Evolutionary conservation across 2,113 vertebrate species (phyloP).

Genomic region (Tenebrosternarchus preto): DNA sequence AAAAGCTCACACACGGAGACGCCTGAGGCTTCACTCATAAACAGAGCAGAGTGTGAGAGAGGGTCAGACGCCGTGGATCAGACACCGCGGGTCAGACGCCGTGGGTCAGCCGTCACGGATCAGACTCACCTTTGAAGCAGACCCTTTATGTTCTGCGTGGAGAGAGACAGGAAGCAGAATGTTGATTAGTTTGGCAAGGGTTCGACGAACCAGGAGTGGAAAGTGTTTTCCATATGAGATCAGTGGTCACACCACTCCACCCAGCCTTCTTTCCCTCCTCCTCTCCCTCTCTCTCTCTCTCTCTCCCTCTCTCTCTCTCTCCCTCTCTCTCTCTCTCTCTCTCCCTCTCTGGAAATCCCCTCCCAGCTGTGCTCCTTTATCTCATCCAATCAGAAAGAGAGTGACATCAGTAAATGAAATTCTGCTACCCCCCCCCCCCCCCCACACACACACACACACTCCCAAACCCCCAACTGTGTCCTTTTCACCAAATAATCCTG

Average conservation of each 20-base stretch:
- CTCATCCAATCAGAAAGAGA: conserved; percentile 55
- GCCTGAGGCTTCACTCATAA: neutral
- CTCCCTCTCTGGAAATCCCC: conserved; percentile 69
- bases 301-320: neutral
- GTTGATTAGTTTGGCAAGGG: conserved; percentile 62
- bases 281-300: neutral
- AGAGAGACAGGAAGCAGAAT: conserved; percentile 36
- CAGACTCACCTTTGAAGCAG: conserved; percentile 77
- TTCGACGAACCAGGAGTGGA: conserved; percentile 35
- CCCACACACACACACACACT: too few species aligned
- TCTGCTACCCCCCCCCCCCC: conserved; percentile 55
- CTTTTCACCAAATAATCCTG: neutral
- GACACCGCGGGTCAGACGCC: conserved; percentile 33
- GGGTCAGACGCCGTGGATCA: too few species aligned
- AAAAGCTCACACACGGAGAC: conserved; percentile 20
- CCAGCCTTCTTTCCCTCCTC: neutral
- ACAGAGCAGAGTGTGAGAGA: conserved; percentile 11
- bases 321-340: neutral
- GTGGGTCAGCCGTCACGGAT: conserved; percentile 17
- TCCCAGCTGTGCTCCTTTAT: conserved; percentile 56
- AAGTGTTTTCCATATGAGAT: conserved; percentile 73
- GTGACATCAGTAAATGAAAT: conserved; percentile 66
- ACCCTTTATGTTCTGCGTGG: conserved; percentile 73
- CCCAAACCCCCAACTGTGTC: neutral
- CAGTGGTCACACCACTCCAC: conserved; percentile 60